Evolutionary conservation across 2,797 vertebrate genomes (phyloP), one percentile per base, ranked within the genome.

Genomic region (Oryzias dopingdopingensis): DNA sequence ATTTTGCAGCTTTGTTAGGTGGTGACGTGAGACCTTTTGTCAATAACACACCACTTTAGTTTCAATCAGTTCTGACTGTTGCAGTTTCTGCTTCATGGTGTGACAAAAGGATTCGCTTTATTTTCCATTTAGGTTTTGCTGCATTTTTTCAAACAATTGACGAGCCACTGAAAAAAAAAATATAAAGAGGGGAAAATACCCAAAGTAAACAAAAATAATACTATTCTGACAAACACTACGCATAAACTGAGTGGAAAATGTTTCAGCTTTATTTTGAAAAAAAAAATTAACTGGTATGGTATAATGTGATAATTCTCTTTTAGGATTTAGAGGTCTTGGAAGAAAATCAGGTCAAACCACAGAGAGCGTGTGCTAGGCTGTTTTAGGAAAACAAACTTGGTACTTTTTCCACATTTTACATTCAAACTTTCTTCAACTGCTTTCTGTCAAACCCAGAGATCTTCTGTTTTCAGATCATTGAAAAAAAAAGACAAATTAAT

Each of bases 301-400:
- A 88, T 91, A 90, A 91, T 89, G 90, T 89, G 89, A 91, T 92
- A 83, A 91, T 92, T 91, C 86, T 88, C 86, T 88, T 87, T 84
- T 74, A 88, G 85, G 83, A 83, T 80, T 88, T 53, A 24, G 86
- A 91, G 86, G 88, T 91, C 78, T 80, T 75, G 86, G 84, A 90
- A 87, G 80, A 76, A 84, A 82, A 87, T 83, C 85, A 83, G 67
- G 85, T 86, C 80, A 92, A 91, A 91, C 89, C 90, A 83, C 89
- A 72, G 54, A 62, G 81, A 85, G 79, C 75, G 80, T 76, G 49
- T 59, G 57, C 75, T 51, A 79, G 62, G 70, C 77, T 67, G 74
- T 78, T 84, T 88, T 89, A 6, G 82, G 85, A 89, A 89, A 91
- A 88, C 85, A 79, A 75, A 85, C 89, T 82, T 80, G 85, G 86